phyloP scores from a whole-genome alignment of 2,888 invertebrate species.

The Tiphia femorata region DNA sequence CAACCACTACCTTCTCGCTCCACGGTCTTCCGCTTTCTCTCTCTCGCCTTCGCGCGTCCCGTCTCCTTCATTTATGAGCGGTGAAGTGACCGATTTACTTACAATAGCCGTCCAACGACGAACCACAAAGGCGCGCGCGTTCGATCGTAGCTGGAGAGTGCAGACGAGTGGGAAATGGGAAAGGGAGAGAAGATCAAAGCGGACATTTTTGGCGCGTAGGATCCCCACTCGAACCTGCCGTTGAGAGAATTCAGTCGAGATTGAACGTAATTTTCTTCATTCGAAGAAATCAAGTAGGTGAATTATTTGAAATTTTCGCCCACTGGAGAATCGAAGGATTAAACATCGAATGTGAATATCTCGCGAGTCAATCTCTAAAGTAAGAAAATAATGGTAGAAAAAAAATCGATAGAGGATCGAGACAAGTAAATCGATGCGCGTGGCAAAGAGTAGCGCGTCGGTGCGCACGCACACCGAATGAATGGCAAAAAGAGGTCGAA shows the following conservation, averaged over 20 bases:
- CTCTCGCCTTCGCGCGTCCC: slow-evolving; percentile 18
- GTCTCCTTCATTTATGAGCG: slow-evolving; percentile 56
- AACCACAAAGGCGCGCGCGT: slow-evolving; percentile 26
- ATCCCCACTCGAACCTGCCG: slow-evolving; percentile 30
- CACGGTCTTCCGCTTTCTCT: slow-evolving; percentile 20
- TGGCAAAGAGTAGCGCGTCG: too few species aligned
- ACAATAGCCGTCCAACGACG: slow-evolving; percentile 56
- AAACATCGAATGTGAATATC: background rate
- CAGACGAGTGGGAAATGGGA: background rate
- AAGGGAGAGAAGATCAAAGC: slow-evolving; percentile 27
- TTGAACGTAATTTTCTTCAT: too few species aligned
- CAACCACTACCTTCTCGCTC: slow-evolving; percentile 23
- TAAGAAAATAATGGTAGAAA: background rate
- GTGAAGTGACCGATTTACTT: slow-evolving; percentile 66
- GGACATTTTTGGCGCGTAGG: slow-evolving; percentile 20
- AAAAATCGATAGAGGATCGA: background rate
- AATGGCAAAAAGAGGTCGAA: background rate
- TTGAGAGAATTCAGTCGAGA: background rate
- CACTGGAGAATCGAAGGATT: too few species aligned
- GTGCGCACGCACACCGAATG: too few species aligned
- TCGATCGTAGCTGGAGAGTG: slow-evolving; percentile 20
- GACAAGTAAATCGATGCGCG: background rate
- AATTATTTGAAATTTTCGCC: too few species aligned
- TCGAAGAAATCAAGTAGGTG: too few species aligned
- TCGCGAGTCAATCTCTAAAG: background rate